Conservation (phyloP, 2,797 vertebrate genomes). For the Sardinella longiceps region DNA sequence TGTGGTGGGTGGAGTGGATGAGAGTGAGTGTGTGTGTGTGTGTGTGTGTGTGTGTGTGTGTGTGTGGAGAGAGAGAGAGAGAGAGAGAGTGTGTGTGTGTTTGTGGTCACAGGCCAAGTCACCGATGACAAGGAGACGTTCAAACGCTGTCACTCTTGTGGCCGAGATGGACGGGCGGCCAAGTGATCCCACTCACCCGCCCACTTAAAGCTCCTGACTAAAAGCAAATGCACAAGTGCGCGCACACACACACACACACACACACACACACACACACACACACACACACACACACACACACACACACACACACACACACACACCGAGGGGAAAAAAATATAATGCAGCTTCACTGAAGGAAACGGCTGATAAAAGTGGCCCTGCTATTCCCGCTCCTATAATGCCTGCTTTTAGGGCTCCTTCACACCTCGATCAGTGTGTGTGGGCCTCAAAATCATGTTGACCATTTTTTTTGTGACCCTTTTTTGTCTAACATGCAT, state of each 20-base stretch:
- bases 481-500: too few relatives aligned
- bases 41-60: slow-evolving; percentile 16
- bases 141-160: slow-evolving; percentile 68
- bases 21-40: neutral
- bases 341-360: neutral
- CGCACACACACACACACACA: slow-evolving; percentile 9
- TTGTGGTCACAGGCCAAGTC: neutral
- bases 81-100: neutral
- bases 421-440: too few relatives aligned
- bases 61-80: neutral
- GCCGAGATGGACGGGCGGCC: neutral
- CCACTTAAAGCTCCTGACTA: neutral
- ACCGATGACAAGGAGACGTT: slow-evolving; percentile 66
- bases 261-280: too few relatives aligned
- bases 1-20: neutral
- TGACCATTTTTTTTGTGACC: too few relatives aligned
- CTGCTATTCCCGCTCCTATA: neutral
- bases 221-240: slow-evolving; percentile 20
- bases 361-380: neutral
- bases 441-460: too few relatives aligned
- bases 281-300: too few relatives aligned
- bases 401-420: too few relatives aligned
- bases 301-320: neutral
- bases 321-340: too few relatives aligned
- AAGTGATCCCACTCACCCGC: slow-evolving; percentile 19